Base-by-base conservation (phyloP, 2,113 vertebrate genomes). In the Hippopotamus amphibius region DNA sequence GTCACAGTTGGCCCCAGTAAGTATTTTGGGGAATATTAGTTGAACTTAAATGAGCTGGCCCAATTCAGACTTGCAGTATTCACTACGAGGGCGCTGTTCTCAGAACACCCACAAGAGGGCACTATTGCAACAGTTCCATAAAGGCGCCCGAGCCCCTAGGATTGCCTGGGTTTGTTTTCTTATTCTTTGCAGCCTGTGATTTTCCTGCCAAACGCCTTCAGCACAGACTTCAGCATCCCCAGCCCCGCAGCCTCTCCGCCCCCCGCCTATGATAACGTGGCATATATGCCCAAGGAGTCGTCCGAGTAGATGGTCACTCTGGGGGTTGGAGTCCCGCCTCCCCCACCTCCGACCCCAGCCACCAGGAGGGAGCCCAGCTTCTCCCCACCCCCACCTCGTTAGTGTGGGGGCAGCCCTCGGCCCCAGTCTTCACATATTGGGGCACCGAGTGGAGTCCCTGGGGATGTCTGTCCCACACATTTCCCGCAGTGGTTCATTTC, bases 261-360 rank as follows among this genome's bases (percentile, higher is more conserved):
- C 11, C 98, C 98, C 0, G 98, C 98, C 74, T 98, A 98, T 21
- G 98, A 98, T 95, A 98, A 97, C 12, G 96, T 98, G 93, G 97
- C 97, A 0, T 97, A 98, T 7, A 21, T 88, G 28, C 94, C 97
- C 93, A 98, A 97, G 85, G 98, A 97, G 33, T 74, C 88, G 0
- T 96, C 96, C 0, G 97, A 97, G 81, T 98, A 98, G 63, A 46
- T 6, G 7, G 61, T 43, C 69, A 1, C 37, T 13, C 37, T 0
- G 4, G 2, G 12, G 28, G n/a, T 13, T 50, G 50, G 19, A 12
- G 43, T 48, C 85, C 71, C 63, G 65, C 68, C 69, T 55, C n/a
- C 43, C 74, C 72, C 46, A 10, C 43, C 28, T 12, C 6, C 26
- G 4, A 15, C 48, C 17, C 43, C 6, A 7, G 7, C 24, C 41